phyloP scores from a whole-genome alignment of 2,888 invertebrate genomes.

The Bellardia pandia region DNA sequence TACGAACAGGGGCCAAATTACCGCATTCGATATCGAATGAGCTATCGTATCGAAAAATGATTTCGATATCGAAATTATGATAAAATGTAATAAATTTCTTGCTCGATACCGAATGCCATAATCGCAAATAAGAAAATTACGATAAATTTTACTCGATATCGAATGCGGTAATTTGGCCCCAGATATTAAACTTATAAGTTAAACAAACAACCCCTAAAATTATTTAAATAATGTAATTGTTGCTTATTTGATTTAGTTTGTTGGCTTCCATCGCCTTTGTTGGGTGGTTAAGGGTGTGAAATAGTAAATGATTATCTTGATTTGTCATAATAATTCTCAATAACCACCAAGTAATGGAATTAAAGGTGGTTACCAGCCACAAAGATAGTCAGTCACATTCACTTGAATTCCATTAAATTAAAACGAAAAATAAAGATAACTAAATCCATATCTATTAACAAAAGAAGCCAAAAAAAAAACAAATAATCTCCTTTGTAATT shows the following conservation, averaged over 20 bases:
- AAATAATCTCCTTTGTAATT: conserved; percentile 15
- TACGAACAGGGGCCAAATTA: no score
- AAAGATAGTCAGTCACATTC: conserved; percentile 22
- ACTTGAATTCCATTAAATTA: not conserved
- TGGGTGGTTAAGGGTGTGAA: not conserved
- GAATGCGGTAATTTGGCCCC: no score
- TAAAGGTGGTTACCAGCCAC: conserved; percentile 24
- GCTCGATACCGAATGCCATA: no score
- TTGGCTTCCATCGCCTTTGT: conserved; percentile 3
- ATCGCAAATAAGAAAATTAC: no score
- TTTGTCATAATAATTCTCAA: conserved; percentile 42
- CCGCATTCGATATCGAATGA: no score
- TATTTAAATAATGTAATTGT: not conserved
- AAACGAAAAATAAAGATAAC: conserved; percentile 4
- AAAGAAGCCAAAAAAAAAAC: not conserved
- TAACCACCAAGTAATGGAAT: conserved; percentile 52
- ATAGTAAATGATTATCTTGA: conserved; percentile 41
- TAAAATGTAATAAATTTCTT: no score
- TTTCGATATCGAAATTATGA: no score
- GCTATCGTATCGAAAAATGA: no score
- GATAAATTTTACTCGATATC: no score
- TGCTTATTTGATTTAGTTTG: not conserved
- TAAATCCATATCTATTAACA: conserved; percentile 1
- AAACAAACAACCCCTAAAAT: no score
- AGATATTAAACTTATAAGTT: no score